Evolutionary conservation across 1,140 invertebrate species (phyloP), one percentile per base, ranked within the genome.

Genomic region (Epicauta chinensis): DNA sequence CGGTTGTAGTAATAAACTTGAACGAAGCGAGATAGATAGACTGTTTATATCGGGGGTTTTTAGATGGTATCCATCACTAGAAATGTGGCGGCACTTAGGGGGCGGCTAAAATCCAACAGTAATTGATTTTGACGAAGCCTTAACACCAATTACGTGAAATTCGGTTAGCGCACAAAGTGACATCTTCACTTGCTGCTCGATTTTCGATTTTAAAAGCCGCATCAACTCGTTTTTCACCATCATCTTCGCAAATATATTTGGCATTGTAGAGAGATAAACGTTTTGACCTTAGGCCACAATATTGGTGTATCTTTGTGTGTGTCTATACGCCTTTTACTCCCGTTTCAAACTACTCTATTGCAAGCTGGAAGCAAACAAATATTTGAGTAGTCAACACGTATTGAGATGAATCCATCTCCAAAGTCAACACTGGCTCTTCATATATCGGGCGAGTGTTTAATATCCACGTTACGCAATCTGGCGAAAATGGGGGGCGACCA

Each of bases 371-470:
- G 45, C 57, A 39, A 29, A 47, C 58, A 65, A 65, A 65, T 65
- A 65, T 65, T 65, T 65, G 64, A 64, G 35, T 51, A 65, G 64
- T 65, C 61, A 65, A 65, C 62, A 65, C 58, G 64, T 51, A 56
- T 51, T 47, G 50, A 56, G 56, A 55, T 52, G 56, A 56, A 61
- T 58, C 63, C 62, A 64, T 65, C 60, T 63, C 56, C 47, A 56
- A 42, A 54, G 60, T 56, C 61, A 58, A 64, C 60, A 63, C 23
- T 29, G 13, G 54, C 58, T 59, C 61, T 63, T 64, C 60, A 65
- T 65, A n/a, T n/a, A 65, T 63, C 63, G 61, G 46, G 23, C n/a
- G n/a, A 2, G 7, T 60, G 63, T 61, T 65, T 65, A 65, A 65
- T 65, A 65, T 64, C 60, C 51, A 39, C 53, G 10, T 10, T 30